Evolutionary conservation across 1,140 invertebrate species (phyloP).

Genomic region (Aphis gossypii): DNA sequence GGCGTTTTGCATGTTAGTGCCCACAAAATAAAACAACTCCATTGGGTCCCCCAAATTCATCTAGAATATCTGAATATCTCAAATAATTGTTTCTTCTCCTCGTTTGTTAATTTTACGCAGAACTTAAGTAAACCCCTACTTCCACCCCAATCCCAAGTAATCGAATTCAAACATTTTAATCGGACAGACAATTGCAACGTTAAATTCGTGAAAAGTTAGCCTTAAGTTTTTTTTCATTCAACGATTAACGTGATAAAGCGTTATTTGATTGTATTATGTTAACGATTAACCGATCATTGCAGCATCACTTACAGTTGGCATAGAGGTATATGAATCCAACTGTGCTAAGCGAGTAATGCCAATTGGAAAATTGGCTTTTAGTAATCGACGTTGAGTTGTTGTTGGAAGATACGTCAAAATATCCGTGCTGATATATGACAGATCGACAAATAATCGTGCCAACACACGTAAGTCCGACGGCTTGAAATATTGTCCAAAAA

Average conservation of each 20-base stretch:
- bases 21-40: background rate
- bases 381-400: background rate
- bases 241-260: background rate
- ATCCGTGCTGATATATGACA: background rate
- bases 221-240: background rate
- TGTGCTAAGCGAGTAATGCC: conserved; percentile 35
- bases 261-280: background rate
- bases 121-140: background rate
- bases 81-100: background rate
- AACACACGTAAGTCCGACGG: conserved; percentile 8
- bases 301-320: conserved; percentile 19
- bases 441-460: conserved; percentile 29
- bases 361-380: conserved; percentile 30
- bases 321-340: conserved; percentile 45
- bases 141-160: background rate
- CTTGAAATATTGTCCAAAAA: conserved; percentile 42
- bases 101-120: background rate
- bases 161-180: background rate
- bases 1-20: too few species aligned
- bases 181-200: background rate
- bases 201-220: too few species aligned
- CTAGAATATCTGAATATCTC: background rate
- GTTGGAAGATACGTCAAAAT: background rate
- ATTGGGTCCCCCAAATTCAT: background rate
- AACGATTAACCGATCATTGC: background rate